Percentiles rank a stretch among this genome's conserved stretches.
These are phyloP conservation scores for Orientallactaga sibirica DNA, from an alignment of 2,797 vertebrate genomes.

Conservation along the genomic window DNA sequence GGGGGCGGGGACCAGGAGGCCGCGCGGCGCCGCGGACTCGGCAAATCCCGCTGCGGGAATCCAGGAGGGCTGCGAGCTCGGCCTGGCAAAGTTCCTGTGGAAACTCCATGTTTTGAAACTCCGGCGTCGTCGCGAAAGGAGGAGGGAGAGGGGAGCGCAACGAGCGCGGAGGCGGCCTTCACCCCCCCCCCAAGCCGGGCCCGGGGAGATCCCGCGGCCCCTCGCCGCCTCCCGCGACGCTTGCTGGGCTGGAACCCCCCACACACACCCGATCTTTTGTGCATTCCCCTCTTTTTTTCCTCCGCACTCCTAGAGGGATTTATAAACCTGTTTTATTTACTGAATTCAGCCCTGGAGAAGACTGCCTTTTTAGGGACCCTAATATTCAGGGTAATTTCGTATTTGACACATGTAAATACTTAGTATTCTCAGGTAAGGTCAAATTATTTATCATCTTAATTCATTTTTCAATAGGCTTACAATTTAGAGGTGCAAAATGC, in stretches of 20 bases:
- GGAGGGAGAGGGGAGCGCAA: background rate
- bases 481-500: constrained; percentile 80
- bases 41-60: constrained; percentile 72
- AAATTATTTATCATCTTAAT: constrained; percentile 86
- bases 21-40: constrained; percentile 27
- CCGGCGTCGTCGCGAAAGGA: constrained; percentile 60
- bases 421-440: constrained; percentile 82
- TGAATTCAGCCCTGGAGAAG: constrained; percentile 55
- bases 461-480: constrained; percentile 83
- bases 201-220: background rate
- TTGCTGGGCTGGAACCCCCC: background rate
- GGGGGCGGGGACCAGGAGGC: constrained; percentile 52
- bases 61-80: constrained; percentile 73
- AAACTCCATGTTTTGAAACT: constrained; percentile 85
- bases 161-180: background rate
- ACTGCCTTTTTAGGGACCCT: constrained; percentile 71
- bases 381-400: constrained; percentile 78
- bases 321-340: constrained; percentile 73
- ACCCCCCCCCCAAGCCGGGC: background rate
- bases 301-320: constrained; percentile 36
- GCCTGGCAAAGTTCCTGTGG: constrained; percentile 85
- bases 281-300: constrained; percentile 17
- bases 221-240: background rate
- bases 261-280: constrained; percentile 49
- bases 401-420: constrained; percentile 83